Base-by-base conservation (phyloP, 2,888 invertebrate genomes). In the Amaurobius ferox region DNA sequence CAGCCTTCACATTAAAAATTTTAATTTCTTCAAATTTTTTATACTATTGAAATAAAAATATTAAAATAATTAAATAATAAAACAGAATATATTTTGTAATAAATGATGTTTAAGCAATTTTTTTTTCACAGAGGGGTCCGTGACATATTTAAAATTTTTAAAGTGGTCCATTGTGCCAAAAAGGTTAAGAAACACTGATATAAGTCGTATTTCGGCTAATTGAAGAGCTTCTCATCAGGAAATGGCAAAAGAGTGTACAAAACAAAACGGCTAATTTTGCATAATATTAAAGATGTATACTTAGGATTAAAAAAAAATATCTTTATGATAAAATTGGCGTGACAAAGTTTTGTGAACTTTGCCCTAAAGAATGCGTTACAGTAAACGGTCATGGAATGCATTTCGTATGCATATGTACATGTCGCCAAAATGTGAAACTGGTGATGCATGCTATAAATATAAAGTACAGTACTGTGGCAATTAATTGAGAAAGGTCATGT, bases 1-100 rank as follows among this genome's bases (percentile, higher is more conserved):
- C 73, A 73, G 39, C 61, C 73, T 73, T 61, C 73, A 73, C 61
- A 61, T 32, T 73, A 73, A 44, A 44, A 44, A 44, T 44, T 44
- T 44, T 44, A 44, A 44, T 44, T 44, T 44, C 44, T 44, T 44
- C 44, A 44, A 44, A 44, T 44, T 44, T 7, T 44, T 44, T 44
- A 44, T 44, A 44, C 44, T 44, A 44, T 44, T 44, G 44, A 44
- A 44, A 44, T 44, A 44, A 44, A 44, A 44, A 44, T 44, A 44
- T 44, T 44, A 44, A 44, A 44, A 44, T 44, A 44, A 44, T 44
- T 44, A 44, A 44, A 44, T 44, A 44, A 44, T 44, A 35, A 68
- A 39, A 39, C 68, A 39, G 68, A 39, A 39, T 68, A 19, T 39
- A 39, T 68, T 39, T 68, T 68, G 40, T 68, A 68, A 68, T 13